Evolutionary conservation across 2,797 vertebrate species (phyloP).

Genomic region (Petrocephalus schoutedeni): DNA sequence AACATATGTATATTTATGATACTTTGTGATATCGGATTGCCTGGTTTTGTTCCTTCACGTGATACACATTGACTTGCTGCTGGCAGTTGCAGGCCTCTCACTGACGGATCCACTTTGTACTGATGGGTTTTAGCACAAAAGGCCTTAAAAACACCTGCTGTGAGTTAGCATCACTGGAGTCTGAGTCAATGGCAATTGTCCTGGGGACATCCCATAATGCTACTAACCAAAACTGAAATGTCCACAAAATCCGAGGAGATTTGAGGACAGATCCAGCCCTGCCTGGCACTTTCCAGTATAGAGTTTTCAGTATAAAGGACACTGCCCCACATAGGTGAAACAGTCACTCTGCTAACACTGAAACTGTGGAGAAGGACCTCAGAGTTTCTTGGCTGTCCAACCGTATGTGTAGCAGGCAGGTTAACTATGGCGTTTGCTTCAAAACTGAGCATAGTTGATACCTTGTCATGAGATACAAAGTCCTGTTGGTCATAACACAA

Average conservation of each 20-base stretch:
- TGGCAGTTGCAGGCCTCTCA: neutral
- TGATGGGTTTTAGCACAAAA: constrained; percentile 4
- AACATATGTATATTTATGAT: neutral
- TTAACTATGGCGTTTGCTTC: neutral
- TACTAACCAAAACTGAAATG: neutral
- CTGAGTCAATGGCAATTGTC: neutral
- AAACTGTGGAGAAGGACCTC: neutral
- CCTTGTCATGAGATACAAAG: neutral
- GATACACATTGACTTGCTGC: neutral
- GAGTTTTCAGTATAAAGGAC: neutral
- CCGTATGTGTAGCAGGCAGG: neutral
- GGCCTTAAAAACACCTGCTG: neutral
- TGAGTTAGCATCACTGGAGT: neutral
- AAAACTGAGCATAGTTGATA: neutral
- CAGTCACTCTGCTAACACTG: neutral
- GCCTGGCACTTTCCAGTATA: neutral
- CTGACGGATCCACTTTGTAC: neutral
- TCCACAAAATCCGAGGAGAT: neutral
- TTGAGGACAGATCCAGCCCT: neutral
- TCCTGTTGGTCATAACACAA: neutral
- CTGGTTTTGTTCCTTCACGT: neutral
- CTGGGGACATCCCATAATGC: neutral
- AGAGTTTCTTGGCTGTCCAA: neutral
- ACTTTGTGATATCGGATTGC: neutral
- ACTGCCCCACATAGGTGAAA: neutral